phyloP scores from a whole-genome alignment of 2,888 invertebrate species.

The Rotaria sp. region DNA sequence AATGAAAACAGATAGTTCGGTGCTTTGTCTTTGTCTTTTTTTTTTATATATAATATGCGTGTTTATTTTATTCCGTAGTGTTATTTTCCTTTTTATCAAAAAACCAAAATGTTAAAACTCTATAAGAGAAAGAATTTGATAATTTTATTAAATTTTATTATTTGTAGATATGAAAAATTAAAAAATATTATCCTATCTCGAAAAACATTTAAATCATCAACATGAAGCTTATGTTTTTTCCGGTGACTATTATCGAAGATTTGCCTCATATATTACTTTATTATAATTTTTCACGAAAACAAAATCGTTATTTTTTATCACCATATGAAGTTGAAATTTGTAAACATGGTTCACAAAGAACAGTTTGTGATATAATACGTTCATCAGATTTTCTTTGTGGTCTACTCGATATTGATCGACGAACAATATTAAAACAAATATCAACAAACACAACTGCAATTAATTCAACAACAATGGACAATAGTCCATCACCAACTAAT shows the following conservation, averaged over 20 bases:
- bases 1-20: not conserved
- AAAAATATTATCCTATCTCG: not conserved
- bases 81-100: not conserved
- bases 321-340: not conserved
- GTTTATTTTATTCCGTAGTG: not conserved
- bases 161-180: not conserved
- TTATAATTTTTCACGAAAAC: not conserved
- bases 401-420: not conserved
- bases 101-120: not conserved
- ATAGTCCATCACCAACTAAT: not conserved
- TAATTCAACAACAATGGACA: not conserved
- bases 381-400: not conserved
- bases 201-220: not conserved
- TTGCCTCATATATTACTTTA: conserved; percentile 5
- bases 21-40: not conserved
- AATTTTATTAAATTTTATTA: not conserved
- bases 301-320: not conserved
- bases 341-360: not conserved
- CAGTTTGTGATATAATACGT: conserved; percentile 22
- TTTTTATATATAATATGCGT: not conserved
- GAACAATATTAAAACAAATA: not conserved
- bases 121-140: not conserved
- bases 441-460: not conserved
- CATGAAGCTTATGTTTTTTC: conserved; percentile 20
- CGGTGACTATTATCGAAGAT: not conserved